phyloP scores from a whole-genome alignment of 2,888 invertebrate genomes.

The Beris chalybata region DNA sequence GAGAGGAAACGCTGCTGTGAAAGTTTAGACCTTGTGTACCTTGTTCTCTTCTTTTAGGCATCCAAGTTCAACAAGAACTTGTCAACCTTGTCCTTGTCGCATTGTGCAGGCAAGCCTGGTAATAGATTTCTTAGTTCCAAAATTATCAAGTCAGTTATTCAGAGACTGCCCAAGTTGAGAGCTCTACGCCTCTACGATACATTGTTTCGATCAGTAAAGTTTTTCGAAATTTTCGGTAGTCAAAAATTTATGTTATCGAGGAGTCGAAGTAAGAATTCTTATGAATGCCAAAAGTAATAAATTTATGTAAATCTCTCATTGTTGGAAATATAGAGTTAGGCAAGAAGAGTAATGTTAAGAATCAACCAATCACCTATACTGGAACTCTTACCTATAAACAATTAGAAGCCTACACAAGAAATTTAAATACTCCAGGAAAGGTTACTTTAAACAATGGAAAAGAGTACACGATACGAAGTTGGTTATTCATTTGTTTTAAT shows the following conservation, averaged over 20 bases:
- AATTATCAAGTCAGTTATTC: conserved; percentile 32
- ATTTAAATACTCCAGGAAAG: conserved; percentile 32
- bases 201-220: conserved; percentile 35
- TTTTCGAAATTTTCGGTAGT: conserved; percentile 38
- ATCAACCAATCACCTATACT: conserved; percentile 34
- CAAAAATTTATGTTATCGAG: conserved; percentile 31
- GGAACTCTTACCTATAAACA: conserved; percentile 35
- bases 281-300: neutral
- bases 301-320: neutral
- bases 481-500: too few relatives aligned
- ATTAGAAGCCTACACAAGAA: conserved; percentile 35
- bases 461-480: conserved; percentile 25
- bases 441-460: conserved; percentile 32
- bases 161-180: conserved; percentile 29
- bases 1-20: neutral
- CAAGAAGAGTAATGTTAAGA: conserved; percentile 17
- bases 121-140: conserved; percentile 26
- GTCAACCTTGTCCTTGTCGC: conserved; percentile 27
- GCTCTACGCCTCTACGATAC: conserved; percentile 31
- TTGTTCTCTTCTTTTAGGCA: conserved; percentile 26
- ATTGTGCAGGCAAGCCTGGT: conserved; percentile 28
- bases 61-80: conserved; percentile 33
- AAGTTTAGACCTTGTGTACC: neutral
- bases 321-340: conserved; percentile 18
- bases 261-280: conserved; percentile 25